A percentile compares a stretch with the other conserved stretches of the same genome.
Evolutionary conservation across 2,797 vertebrate genomes (phyloP).

Genomic region (Sorex maritimensis): DNA sequence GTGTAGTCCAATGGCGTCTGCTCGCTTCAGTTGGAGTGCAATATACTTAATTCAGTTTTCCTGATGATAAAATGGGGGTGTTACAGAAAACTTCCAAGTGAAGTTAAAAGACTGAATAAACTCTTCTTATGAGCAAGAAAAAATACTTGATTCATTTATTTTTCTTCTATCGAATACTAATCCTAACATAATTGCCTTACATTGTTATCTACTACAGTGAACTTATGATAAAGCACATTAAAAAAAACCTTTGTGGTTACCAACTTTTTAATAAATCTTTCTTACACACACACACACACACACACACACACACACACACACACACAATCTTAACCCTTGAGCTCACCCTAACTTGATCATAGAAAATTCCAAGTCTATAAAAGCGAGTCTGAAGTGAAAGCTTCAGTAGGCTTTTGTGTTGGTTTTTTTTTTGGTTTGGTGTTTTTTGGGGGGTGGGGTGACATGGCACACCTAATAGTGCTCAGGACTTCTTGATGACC

Average conservation of each 20-base stretch:
- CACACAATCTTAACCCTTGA: not conserved
- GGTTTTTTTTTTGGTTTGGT: no score
- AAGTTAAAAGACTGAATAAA: slow-evolving; percentile 9
- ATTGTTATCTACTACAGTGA: not conserved
- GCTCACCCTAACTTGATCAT: not conserved
- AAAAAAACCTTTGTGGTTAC: not conserved
- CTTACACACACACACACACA: not conserved
- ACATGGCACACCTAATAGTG: no score
- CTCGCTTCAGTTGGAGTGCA: no score
- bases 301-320: not conserved
- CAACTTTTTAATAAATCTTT: slow-evolving; percentile 19
- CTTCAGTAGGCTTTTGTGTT: no score
- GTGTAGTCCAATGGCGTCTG: no score
- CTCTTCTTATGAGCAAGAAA: slow-evolving; percentile 1
- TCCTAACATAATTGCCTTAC: not conserved
- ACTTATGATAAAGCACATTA: not conserved
- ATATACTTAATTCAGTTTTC: slow-evolving; percentile 3
- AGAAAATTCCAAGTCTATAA: not conserved
- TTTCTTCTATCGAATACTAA: slow-evolving; percentile 2
- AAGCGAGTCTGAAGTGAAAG: not conserved
- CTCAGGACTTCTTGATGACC: no score
- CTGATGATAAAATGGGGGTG: not conserved
- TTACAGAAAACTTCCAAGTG: slow-evolving; percentile 10
- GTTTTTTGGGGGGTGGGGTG: no score
- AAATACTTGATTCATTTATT: not conserved